Percentiles rank a stretch among this genome's conserved stretches.
Conservation (phyloP, 2,113 vertebrate species). For the Bambusicola thoracicus region DNA sequence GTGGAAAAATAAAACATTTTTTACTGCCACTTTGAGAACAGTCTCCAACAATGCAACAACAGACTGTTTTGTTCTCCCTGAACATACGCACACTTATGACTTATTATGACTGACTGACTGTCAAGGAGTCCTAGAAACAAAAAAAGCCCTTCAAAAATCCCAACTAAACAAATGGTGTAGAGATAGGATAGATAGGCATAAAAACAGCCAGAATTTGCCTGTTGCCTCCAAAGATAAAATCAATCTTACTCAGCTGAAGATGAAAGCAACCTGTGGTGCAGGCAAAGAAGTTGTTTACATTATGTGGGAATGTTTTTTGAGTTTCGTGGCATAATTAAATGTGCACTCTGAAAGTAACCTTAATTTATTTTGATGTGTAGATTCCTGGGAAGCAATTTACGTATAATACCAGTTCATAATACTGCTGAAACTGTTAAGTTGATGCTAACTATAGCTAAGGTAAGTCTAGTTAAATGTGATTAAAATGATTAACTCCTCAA, state of each 20-base stretch:
- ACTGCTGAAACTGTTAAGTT: conserved; percentile 82
- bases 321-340: background rate
- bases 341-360: background rate
- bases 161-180: background rate
- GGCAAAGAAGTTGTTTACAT: background rate
- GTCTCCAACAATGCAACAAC: background rate
- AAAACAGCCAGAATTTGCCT: background rate
- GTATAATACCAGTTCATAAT: conserved; percentile 87
- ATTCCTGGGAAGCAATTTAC: conserved; percentile 89
- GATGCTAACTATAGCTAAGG: conserved; percentile 92
- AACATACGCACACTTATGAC: background rate
- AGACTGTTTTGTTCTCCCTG: background rate
- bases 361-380: conserved; percentile 74
- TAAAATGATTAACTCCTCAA: background rate
- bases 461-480: conserved; percentile 60
- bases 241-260: background rate
- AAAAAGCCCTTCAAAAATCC: conserved; percentile 3
- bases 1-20: background rate
- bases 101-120: background rate
- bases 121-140: background rate
- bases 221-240: background rate
- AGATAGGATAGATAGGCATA: conserved; percentile 18
- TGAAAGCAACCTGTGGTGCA: background rate
- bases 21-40: background rate
- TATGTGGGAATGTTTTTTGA: background rate